A percentile compares a stretch with the other conserved stretches of the same genome.
Evolutionary conservation across 2,797 vertebrate genomes (phyloP).

Genomic region (Diplodus puntazzo): DNA sequence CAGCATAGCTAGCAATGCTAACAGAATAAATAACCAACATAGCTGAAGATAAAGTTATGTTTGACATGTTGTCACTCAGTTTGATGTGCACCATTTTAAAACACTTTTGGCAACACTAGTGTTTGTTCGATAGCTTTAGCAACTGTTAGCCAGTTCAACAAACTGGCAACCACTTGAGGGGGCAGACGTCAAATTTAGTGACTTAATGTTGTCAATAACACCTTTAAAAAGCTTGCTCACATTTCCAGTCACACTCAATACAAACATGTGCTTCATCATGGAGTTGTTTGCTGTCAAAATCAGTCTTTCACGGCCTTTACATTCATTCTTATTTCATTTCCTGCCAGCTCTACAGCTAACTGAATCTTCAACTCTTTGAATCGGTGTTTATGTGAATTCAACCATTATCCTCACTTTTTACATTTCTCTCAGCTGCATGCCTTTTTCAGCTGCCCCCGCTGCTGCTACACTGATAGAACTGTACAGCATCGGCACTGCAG

Average conservation of each 20-base stretch:
- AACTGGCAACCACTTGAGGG: too few species aligned
- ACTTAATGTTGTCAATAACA: too few species aligned
- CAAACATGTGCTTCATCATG: background rate
- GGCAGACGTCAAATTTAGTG: too few species aligned
- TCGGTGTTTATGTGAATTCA: constrained; percentile 13
- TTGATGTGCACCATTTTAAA: too few species aligned
- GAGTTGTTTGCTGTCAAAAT: background rate
- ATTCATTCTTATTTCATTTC: background rate
- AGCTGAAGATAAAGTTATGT: too few species aligned
- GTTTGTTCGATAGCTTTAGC: too few species aligned
- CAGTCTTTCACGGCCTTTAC: background rate
- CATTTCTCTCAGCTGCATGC: background rate
- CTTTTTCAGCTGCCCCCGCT: constrained; percentile 8
- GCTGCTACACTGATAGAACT: constrained; percentile 14
- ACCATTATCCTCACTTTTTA: background rate
- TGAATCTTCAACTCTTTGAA: background rate
- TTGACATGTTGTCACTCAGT: too few species aligned
- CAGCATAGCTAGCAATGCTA: too few species aligned
- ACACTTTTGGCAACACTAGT: too few species aligned
- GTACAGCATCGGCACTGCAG: constrained; percentile 11
- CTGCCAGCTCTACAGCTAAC: background rate
- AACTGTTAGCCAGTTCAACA: too few species aligned
- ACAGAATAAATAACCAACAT: too few species aligned
- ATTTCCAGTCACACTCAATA: background rate
- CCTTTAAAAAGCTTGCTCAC: too few species aligned